These are phyloP conservation scores for Peucedramus taeniatus DNA, from an alignment of 2,113 vertebrate species.

Conservation along the genomic window DNA sequence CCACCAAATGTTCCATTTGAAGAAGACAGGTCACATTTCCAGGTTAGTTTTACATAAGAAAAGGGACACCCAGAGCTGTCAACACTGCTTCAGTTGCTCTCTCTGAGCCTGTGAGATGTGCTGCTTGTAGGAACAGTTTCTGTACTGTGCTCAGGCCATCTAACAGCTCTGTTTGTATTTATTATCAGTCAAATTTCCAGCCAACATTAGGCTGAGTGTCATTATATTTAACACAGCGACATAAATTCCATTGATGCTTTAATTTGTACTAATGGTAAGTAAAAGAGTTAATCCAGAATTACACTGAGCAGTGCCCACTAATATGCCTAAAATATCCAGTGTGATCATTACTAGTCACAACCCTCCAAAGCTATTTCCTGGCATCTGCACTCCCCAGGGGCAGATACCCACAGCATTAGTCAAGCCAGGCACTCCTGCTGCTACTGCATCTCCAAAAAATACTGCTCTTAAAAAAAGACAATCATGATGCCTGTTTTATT, in stretches of 20 bases:
- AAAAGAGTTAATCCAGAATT: slow-evolving; percentile 47
- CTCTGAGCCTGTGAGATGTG: neutral
- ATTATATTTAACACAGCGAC: neutral
- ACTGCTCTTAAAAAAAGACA: neutral
- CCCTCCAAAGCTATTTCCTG: slow-evolving; percentile 48
- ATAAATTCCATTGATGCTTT: neutral
- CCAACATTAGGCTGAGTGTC: neutral
- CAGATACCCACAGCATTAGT: slow-evolving; percentile 53
- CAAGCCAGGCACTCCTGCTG: slow-evolving; percentile 45
- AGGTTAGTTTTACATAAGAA: neutral
- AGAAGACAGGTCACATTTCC: neutral
- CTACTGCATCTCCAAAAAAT: slow-evolving; percentile 23
- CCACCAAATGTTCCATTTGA: neutral
- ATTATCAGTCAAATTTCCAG: neutral
- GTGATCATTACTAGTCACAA: slow-evolving; percentile 50
- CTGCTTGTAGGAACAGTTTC: neutral
- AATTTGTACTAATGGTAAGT: neutral
- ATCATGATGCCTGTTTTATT: neutral
- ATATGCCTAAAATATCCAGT: slow-evolving; percentile 46
- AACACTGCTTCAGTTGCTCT: neutral
- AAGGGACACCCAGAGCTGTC: neutral
- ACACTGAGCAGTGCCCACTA: slow-evolving; percentile 12
- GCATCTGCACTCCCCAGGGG: slow-evolving; percentile 51
- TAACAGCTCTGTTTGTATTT: neutral
- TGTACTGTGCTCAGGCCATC: neutral